Percentiles rank a stretch among this genome's conserved stretches.
Evolutionary conservation across 2,797 vertebrate species (phyloP).

Genomic region (Octomys mimax): DNA sequence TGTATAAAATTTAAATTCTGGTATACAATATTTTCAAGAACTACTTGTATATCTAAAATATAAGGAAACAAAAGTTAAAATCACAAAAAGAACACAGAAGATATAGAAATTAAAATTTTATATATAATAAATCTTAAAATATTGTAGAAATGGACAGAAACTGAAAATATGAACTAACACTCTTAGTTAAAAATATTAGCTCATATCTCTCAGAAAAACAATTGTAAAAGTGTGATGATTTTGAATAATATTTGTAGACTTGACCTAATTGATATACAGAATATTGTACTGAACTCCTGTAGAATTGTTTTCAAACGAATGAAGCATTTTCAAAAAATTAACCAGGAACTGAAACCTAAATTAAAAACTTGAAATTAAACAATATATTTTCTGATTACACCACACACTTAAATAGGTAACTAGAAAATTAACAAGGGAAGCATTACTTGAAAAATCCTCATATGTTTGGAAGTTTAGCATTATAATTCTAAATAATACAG

Average conservation of each 20-base stretch:
- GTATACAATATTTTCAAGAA: neutral
- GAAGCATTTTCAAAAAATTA: neutral
- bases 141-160: neutral
- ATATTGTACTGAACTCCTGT: neutral
- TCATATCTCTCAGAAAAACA: neutral
- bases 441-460: neutral
- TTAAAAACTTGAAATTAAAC: conserved; percentile 28
- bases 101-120: neutral
- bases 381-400: neutral
- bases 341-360: neutral
- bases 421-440: neutral
- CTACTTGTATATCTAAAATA: neutral
- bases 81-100: neutral
- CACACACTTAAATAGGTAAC: neutral
- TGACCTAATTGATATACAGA: neutral
- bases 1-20: neutral
- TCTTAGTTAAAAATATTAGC: neutral
- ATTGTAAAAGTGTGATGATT: neutral
- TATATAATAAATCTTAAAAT: neutral
- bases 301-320: neutral
- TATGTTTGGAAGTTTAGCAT: neutral
- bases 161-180: neutral
- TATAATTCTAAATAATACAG: neutral
- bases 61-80: conserved; percentile 9
- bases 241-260: conserved; percentile 4